These are phyloP conservation scores for Graphium colonna DNA, from an alignment of 2,888 invertebrate genomes.

Conservation along the genomic window DNA sequence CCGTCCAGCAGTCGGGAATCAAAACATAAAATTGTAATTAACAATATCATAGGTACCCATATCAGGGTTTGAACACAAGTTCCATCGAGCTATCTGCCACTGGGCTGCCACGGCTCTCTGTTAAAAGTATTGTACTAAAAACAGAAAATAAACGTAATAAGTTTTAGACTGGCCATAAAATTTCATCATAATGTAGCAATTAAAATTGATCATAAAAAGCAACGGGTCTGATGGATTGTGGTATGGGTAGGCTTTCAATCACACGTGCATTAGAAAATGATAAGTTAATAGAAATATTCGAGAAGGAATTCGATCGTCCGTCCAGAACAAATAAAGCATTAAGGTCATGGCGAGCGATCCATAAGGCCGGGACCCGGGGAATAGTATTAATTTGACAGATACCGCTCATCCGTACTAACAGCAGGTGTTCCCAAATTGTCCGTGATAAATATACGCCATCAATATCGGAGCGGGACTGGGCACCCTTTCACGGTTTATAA, in stretches of 20 bases:
- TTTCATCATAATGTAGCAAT: no score
- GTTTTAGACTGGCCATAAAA: no score
- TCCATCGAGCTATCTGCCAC: no score
- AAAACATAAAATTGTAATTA: background rate
- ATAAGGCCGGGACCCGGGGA: constrained; percentile 32
- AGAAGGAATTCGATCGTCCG: constrained; percentile 37
- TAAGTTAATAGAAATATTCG: constrained; percentile 33
- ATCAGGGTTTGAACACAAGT: no score
- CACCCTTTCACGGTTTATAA: constrained; percentile 54
- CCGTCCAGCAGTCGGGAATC: background rate
- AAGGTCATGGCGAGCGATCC: constrained; percentile 43
- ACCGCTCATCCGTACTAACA: constrained; percentile 59
- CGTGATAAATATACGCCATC: constrained; percentile 73
- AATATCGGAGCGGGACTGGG: constrained; percentile 51
- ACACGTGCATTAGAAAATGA: constrained; percentile 26
- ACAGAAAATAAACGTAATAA: no score
- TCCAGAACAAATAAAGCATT: constrained; percentile 49
- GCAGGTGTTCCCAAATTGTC: constrained; percentile 73
- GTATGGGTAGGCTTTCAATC: constrained; percentile 11
- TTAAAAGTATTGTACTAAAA: no score
- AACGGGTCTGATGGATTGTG: background rate
- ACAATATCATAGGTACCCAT: no score
- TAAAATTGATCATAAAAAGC: no score
- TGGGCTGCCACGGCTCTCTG: no score
- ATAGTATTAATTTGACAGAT: constrained; percentile 65